Conservation (phyloP, 2,113 vertebrate genomes). For the Alces alces region DNA sequence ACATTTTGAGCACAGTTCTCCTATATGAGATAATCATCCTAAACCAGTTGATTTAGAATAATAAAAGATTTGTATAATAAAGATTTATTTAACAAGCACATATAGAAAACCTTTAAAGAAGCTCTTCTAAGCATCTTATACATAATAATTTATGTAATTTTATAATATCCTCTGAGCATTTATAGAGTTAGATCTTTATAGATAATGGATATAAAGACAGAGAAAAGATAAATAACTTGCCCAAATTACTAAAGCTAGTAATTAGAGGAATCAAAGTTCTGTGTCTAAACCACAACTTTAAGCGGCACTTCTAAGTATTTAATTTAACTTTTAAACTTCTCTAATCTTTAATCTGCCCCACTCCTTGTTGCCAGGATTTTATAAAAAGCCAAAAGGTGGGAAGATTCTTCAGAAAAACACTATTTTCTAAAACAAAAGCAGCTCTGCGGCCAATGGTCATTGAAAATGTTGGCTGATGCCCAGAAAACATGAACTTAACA, state of each 20-base stretch:
- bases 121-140: not conserved
- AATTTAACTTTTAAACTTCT: not conserved
- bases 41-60: not conserved
- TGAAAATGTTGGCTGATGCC: not conserved
- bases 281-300: not conserved
- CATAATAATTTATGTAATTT: not conserved
- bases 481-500: not conserved
- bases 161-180: not conserved
- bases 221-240: not conserved
- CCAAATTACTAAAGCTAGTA: not conserved
- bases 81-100: not conserved
- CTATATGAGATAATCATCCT: not conserved
- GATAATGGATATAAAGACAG: not conserved
- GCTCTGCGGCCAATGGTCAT: not conserved
- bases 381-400: not conserved
- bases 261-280: not conserved
- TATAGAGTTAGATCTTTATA: not conserved
- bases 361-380: not conserved
- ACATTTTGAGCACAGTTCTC: not conserved
- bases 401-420: not conserved
- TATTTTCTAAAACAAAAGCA: not conserved
- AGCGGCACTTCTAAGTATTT: not conserved
- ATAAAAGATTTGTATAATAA: not conserved
- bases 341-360: not conserved
- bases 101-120: not conserved